A percentile compares a stretch with the other conserved stretches of the same genome.
These are phyloP conservation scores for Calliopum simillimum DNA, from an alignment of 2,888 invertebrate species.

Conservation along the genomic window DNA sequence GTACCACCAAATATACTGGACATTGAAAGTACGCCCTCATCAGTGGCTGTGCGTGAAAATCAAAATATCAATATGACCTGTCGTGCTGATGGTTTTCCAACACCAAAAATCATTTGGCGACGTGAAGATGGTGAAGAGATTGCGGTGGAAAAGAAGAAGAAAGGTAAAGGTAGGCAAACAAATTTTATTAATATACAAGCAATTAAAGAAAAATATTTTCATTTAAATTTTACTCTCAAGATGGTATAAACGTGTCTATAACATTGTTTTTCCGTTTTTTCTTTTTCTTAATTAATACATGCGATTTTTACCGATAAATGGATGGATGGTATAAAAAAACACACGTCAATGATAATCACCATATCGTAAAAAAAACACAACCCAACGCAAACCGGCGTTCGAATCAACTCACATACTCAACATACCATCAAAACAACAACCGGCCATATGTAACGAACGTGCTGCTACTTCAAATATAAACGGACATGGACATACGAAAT, in stretches of 20 bases:
- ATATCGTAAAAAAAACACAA: background rate
- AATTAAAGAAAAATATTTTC: too few species aligned
- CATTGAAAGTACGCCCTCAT: constrained; percentile 89
- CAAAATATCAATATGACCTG: constrained; percentile 94
- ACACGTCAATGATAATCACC: background rate
- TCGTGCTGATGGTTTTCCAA: constrained; percentile 90
- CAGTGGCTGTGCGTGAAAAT: constrained; percentile 91
- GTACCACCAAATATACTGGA: constrained; percentile 95
- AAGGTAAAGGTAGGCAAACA: constrained; percentile 74
- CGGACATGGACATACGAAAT: background rate
- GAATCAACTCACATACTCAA: background rate
- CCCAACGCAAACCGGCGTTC: background rate
- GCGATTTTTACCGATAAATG: too few species aligned
- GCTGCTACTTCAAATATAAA: background rate
- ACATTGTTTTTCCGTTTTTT: too few species aligned
- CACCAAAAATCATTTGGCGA: constrained; percentile 93
- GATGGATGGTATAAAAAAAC: background rate
- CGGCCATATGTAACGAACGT: background rate
- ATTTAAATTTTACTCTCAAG: too few species aligned
- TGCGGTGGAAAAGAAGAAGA: constrained; percentile 85
- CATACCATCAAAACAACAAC: background rate
- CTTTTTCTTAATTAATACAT: too few species aligned
- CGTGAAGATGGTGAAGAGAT: constrained; percentile 91
- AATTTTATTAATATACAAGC: too few species aligned
- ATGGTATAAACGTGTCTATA: too few species aligned